A percentile compares a stretch with the other conserved stretches of the same genome.
These are phyloP conservation scores for Atopsyche davidsoni DNA, from an alignment of 1,140 invertebrate species.

Conservation along the genomic window DNA sequence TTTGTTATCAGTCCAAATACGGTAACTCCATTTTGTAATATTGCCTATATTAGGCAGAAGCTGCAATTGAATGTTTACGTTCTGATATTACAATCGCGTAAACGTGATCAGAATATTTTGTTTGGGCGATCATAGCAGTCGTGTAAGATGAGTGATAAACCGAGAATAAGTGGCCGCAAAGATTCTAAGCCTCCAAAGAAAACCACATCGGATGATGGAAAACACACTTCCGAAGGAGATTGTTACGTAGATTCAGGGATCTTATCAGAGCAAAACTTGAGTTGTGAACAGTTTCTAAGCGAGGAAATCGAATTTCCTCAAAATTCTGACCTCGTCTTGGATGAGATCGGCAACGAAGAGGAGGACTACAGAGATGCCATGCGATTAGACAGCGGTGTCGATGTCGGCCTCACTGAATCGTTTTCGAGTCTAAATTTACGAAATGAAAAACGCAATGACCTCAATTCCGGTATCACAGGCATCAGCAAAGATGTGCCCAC, in stretches of 20 bases:
- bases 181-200: conserved; percentile 14
- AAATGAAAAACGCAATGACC: conserved; percentile 33
- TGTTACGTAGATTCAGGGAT: conserved; percentile 20
- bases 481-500: conserved; percentile 17
- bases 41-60: conserved; percentile 1
- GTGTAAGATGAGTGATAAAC: conserved; percentile 20
- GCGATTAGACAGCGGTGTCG: conserved; percentile 50
- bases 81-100: conserved; percentile 3
- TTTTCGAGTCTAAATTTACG: conserved; percentile 47
- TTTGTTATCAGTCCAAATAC: not conserved
- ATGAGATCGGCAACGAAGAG: not conserved
- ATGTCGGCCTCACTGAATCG: conserved; percentile 47
- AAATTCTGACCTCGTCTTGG: conserved; percentile 5
- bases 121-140: conserved; percentile 4
- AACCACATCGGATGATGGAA: conserved; percentile 18
- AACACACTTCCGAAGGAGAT: conserved; percentile 14
- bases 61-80: conserved; percentile 10
- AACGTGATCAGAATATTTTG: conserved; percentile 7
- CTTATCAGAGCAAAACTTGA: conserved; percentile 11
- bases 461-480: conserved; percentile 26
- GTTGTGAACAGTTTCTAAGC: conserved; percentile 9
- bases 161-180: conserved; percentile 11
- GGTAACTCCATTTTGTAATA: not conserved
- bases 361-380: conserved; percentile 31
- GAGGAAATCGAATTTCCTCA: conserved; percentile 6